Evolutionary conservation across 2,113 vertebrate species (phyloP).

Genomic region (Vidua chalybeata): DNA sequence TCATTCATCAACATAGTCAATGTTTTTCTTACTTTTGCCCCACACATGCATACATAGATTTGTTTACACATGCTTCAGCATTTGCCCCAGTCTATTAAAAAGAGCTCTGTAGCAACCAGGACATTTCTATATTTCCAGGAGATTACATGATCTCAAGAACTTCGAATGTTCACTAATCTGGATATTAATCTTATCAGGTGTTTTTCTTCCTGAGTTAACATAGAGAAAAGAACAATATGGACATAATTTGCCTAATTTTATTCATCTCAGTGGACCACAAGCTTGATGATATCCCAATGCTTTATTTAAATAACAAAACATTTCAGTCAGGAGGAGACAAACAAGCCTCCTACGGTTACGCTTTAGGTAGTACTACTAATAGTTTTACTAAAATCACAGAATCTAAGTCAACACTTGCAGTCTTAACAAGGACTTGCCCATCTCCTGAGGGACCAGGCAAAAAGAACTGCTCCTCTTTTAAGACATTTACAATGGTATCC

Average conservation of each 20-base stretch:
- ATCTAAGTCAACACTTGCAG: neutral
- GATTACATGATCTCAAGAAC: neutral
- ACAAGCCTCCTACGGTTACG: fast-evolving
- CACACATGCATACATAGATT: neutral
- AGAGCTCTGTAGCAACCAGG: neutral
- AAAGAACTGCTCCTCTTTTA: neutral
- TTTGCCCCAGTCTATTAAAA: neutral
- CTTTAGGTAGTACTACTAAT: neutral
- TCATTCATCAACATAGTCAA: neutral
- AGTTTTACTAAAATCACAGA: neutral
- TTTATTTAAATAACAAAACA: neutral
- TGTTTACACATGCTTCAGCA: neutral
- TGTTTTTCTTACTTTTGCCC: neutral
- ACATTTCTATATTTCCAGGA: neutral
- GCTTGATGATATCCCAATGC: neutral
- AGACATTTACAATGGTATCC: neutral
- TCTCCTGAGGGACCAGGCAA: neutral
- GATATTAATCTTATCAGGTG: neutral
- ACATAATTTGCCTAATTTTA: neutral
- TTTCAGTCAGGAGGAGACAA: neutral
- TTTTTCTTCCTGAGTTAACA: neutral
- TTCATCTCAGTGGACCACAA: neutral
- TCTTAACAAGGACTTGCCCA: fast-evolving
- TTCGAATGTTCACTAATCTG: neutral
- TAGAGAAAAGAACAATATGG: neutral